These are phyloP conservation scores for Toxotes chatareus DNA, from an alignment of 2,113 vertebrate genomes.

Conservation along the genomic window DNA sequence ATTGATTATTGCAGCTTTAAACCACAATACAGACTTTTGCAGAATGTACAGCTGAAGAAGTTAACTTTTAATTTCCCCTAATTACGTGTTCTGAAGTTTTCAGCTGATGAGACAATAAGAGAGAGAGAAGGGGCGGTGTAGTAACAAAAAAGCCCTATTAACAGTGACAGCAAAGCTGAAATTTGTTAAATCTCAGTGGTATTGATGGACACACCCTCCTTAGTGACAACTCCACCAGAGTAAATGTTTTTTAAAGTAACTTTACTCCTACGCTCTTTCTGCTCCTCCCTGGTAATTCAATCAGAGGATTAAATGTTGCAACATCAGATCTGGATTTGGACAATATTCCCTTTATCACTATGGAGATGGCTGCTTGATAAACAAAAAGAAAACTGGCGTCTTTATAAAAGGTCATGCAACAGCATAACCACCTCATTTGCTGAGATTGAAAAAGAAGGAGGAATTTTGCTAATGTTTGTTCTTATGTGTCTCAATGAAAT, in stretches of 20 bases:
- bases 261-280: constrained; percentile 20
- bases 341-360: constrained; percentile 45
- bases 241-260: constrained; percentile 53
- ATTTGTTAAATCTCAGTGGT: constrained; percentile 21
- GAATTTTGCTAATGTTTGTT: constrained; percentile 21
- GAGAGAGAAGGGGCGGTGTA: background rate
- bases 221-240: constrained; percentile 26
- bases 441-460: constrained; percentile 15
- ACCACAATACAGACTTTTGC: background rate
- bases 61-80: background rate
- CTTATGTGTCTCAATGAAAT: constrained; percentile 15
- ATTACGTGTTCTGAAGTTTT: background rate
- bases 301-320: constrained; percentile 77
- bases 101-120: background rate
- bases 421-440: constrained; percentile 21
- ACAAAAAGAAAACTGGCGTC: constrained; percentile 55
- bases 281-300: constrained; percentile 74
- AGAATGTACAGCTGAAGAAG: background rate
- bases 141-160: constrained; percentile 14
- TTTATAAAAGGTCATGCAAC: constrained; percentile 46
- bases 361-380: constrained; percentile 63
- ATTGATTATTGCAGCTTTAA: background rate
- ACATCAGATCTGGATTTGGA: constrained; percentile 67
- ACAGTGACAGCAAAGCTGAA: constrained; percentile 24
- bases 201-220: constrained; percentile 18